A percentile compares a stretch with the other conserved stretches of the same genome.
These are phyloP conservation scores for Eclectus roratus DNA, from an alignment of 2,113 vertebrate genomes.

Conservation along the genomic window DNA sequence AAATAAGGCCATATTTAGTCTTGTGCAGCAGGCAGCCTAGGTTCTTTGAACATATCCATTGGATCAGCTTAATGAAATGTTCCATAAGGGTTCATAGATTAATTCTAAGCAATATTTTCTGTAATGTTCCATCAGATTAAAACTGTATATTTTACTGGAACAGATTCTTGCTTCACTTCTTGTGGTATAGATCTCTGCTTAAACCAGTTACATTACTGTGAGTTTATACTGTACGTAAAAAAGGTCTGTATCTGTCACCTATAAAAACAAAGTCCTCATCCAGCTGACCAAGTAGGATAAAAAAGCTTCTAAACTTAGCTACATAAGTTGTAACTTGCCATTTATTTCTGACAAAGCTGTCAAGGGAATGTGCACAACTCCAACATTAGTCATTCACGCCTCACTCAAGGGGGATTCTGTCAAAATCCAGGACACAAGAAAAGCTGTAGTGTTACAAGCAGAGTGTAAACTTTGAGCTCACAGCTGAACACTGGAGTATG, in stretches of 20 bases:
- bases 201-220: neutral
- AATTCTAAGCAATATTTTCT: neutral
- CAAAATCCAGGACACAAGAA: neutral
- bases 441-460: neutral
- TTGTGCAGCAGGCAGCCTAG: neutral
- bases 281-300: neutral
- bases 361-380: neutral
- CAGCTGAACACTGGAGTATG: neutral
- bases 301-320: neutral
- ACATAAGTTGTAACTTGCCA: neutral
- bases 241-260: neutral
- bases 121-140: neutral
- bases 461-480: neutral
- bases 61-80: neutral
- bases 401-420: neutral
- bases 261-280: neutral
- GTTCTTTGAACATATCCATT: neutral
- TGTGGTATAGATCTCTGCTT: neutral
- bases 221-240: neutral
- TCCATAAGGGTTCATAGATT: neutral
- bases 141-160: neutral
- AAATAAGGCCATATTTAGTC: conserved; percentile 21
- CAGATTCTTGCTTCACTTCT: neutral
- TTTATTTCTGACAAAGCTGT: neutral
- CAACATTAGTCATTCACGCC: neutral